These are phyloP conservation scores for Suillia variegata DNA, from an alignment of 2,888 invertebrate species.

Conservation along the genomic window DNA sequence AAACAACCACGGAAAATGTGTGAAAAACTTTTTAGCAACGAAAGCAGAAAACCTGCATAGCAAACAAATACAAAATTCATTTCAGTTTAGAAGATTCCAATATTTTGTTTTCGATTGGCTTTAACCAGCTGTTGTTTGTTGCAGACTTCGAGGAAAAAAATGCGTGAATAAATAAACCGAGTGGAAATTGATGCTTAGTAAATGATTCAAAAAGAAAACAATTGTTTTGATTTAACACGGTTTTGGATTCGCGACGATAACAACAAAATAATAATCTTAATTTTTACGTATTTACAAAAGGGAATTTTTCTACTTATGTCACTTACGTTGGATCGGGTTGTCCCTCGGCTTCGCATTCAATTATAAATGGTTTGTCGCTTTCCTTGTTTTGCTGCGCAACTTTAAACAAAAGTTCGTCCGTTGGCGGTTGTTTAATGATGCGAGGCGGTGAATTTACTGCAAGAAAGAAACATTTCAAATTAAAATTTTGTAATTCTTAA, in stretches of 20 bases:
- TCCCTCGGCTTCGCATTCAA: slow-evolving; percentile 96
- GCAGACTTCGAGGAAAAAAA: background rate
- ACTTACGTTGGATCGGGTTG: slow-evolving; percentile 92
- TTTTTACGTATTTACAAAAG: too few species aligned
- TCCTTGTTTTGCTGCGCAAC: slow-evolving; percentile 81
- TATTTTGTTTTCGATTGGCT: too few species aligned
- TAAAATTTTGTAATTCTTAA: background rate
- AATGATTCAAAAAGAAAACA: background rate
- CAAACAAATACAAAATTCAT: background rate
- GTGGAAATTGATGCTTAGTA: background rate
- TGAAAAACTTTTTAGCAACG: too few species aligned
- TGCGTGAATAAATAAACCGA: background rate
- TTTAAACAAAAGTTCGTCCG: slow-evolving; percentile 89
- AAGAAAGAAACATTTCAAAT: slow-evolving; percentile 24
- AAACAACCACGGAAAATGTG: too few species aligned
- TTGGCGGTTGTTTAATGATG: slow-evolving; percentile 90
- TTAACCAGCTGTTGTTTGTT: too few species aligned
- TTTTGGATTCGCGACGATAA: too few species aligned
- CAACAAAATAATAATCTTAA: too few species aligned
- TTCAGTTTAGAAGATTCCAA: background rate
- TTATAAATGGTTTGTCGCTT: slow-evolving; percentile 90
- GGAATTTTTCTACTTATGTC: too few species aligned
- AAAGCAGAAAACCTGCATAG: too few species aligned
- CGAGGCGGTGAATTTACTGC: slow-evolving; percentile 86
- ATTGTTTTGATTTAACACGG: too few species aligned